phyloP scores from a whole-genome alignment of 2,888 invertebrate species.

The Acronicta psi region DNA sequence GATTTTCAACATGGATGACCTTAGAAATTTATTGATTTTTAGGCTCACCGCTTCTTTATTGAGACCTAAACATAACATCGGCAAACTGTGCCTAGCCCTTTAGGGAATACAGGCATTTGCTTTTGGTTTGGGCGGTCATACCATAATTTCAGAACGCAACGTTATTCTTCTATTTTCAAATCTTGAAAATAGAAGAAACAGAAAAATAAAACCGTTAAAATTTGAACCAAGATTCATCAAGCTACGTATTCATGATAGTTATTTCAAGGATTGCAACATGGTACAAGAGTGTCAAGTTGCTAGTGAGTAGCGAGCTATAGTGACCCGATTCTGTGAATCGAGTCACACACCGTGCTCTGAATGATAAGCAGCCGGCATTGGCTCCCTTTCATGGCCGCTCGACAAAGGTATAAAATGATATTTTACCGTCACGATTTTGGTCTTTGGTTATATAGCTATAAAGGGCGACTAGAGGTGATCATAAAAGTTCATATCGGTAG shows the following conservation, averaged over 20 bases:
- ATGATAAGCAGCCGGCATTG: slow-evolving; percentile 46
- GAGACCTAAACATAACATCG: no score
- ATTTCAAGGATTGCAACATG: slow-evolving; percentile 18
- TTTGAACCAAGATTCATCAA: slow-evolving; percentile 15
- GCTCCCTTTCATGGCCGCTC: slow-evolving; percentile 37
- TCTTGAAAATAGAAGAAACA: not conserved
- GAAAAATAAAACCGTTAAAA: slow-evolving; percentile 2
- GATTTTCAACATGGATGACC: no score
- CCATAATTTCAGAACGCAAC: no score
- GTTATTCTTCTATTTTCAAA: not conserved
- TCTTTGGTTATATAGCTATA: not conserved
- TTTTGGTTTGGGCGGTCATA: no score
- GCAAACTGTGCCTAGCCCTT: no score
- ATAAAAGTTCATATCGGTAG: not conserved
- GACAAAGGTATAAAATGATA: slow-evolving; percentile 43
- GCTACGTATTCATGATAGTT: not conserved
- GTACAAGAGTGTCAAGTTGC: slow-evolving; percentile 28
- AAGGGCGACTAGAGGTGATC: not conserved
- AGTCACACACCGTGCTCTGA: slow-evolving; percentile 43
- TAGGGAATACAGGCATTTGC: no score
- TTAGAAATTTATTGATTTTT: no score
- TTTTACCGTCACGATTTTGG: slow-evolving; percentile 39
- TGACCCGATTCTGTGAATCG: slow-evolving; percentile 47
- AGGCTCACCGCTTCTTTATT: no score
- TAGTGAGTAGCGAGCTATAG: slow-evolving; percentile 26